These are phyloP conservation scores for Celastrina argiolus DNA, from an alignment of 2,888 invertebrate species.

Conservation along the genomic window DNA sequence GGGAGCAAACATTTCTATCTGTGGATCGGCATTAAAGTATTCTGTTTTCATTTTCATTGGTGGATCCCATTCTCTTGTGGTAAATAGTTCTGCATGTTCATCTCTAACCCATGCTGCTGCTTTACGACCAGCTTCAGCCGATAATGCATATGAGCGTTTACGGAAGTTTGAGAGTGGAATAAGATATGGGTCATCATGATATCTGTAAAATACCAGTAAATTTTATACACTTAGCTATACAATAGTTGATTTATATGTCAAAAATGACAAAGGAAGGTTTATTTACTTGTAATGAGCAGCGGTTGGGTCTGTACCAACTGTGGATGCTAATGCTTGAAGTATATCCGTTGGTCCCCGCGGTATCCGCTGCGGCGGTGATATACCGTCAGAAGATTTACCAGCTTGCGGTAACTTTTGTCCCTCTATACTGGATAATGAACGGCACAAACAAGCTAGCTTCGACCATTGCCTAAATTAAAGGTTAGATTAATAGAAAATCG, in stretches of 20 bases:
- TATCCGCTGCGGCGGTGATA: constrained; percentile 82
- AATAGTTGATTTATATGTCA: no score
- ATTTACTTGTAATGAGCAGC: constrained; percentile 88
- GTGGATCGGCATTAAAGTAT: constrained; percentile 78
- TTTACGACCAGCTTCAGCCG: constrained; percentile 91
- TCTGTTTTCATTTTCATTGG: constrained; percentile 71
- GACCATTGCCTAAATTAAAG: constrained; percentile 54
- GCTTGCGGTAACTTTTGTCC: constrained; percentile 58
- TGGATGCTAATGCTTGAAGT: constrained; percentile 86
- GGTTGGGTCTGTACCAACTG: constrained; percentile 87
- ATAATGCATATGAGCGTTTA: constrained; percentile 85
- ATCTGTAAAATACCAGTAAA: constrained; percentile 59
- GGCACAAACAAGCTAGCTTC: constrained; percentile 54
- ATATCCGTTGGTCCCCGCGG: constrained; percentile 89
- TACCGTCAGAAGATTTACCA: constrained; percentile 57
- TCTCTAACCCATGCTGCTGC: constrained; percentile 90
- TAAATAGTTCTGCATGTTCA: constrained; percentile 84
- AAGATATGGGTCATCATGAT: constrained; percentile 93
- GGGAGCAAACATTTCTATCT: constrained; percentile 83
- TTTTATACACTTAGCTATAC: no score
- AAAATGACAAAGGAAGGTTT: neutral
- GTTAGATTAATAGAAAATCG: constrained; percentile 9
- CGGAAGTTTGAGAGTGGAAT: constrained; percentile 85
- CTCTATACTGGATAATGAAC: constrained; percentile 55
- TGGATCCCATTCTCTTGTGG: constrained; percentile 80